Percentiles rank a stretch among this genome's conserved stretches.
Evolutionary conservation across 2,113 vertebrate species (phyloP).

Genomic region (Halichoerus grypus): DNA sequence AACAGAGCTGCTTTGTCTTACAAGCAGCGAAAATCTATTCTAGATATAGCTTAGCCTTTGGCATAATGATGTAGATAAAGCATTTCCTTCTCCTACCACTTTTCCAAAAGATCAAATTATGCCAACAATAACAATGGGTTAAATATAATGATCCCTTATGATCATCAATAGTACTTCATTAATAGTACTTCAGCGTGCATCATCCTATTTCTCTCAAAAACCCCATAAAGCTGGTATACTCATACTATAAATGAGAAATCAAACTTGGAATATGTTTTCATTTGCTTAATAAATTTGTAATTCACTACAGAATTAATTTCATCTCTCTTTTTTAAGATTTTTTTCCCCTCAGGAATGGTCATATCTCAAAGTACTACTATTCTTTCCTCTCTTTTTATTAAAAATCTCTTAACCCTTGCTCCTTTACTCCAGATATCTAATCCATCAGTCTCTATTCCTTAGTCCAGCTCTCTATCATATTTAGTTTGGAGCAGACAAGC

Average conservation of each 20-base stretch:
- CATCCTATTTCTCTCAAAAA: conserved; percentile 57
- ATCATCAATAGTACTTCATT: conserved; percentile 1
- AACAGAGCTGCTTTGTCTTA: conserved; percentile 29
- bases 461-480: neutral
- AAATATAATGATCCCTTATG: neutral
- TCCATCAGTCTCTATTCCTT: neutral
- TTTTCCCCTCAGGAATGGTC: neutral
- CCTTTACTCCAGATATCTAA: neutral
- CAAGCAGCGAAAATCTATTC: conserved; percentile 24
- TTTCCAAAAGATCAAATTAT: conserved; percentile 61
- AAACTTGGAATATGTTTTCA: conserved; percentile 14
- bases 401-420: neutral
- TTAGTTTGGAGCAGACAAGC: neutral
- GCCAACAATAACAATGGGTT: neutral
- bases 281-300: conserved; percentile 14
- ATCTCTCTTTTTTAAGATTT: neutral
- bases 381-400: neutral
- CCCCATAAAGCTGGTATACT: neutral
- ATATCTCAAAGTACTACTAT: neutral
- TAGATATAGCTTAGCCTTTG: conserved; percentile 6
- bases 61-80: neutral
- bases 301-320: conserved; percentile 44
- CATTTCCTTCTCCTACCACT: neutral
- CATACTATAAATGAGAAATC: conserved; percentile 43
- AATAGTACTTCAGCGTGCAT: neutral